A percentile compares a stretch with the other conserved stretches of the same genome.
Evolutionary conservation across 2,888 invertebrate genomes (phyloP).

Genomic region (Ptycholaimellus sp.): DNA sequence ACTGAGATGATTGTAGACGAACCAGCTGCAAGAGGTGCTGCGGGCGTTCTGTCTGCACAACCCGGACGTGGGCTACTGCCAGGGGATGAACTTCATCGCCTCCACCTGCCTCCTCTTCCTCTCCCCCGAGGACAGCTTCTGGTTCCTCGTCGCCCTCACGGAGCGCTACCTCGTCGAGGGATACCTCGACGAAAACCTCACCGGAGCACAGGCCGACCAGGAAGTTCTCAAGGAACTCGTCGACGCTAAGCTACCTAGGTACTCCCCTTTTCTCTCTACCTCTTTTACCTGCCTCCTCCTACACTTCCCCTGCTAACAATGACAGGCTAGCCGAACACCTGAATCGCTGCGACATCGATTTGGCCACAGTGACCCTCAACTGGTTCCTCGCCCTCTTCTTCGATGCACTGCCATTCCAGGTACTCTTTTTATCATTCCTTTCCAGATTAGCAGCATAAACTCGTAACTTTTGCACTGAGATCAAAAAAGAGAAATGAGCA

Average conservation of each 20-base stretch:
- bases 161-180: constrained; percentile 32
- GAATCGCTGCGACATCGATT: constrained; percentile 31
- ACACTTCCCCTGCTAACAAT: neutral
- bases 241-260: constrained; percentile 28
- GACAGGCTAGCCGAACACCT: constrained; percentile 18
- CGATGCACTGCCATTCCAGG: constrained; percentile 34
- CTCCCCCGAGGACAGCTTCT: constrained; percentile 34
- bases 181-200: constrained; percentile 33
- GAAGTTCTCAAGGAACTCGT: constrained; percentile 33
- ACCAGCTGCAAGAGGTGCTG: constrained; percentile 32
- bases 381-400: constrained; percentile 36
- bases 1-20: constrained; percentile 24
- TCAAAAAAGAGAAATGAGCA: too few relatives aligned
- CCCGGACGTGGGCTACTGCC: constrained; percentile 33
- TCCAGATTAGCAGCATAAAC: too few relatives aligned
- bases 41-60: constrained; percentile 35
- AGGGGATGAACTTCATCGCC: constrained; percentile 36
- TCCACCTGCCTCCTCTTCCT: constrained; percentile 33
- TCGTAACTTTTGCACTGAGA: too few relatives aligned
- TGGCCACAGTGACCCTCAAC: constrained; percentile 34
- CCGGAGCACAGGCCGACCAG: constrained; percentile 34
- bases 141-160: constrained; percentile 35
- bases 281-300: neutral
- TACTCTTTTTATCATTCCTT: too few relatives aligned
- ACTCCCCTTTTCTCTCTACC: neutral